A percentile compares a stretch with the other conserved stretches of the same genome.
Conservation (phyloP, 2,797 vertebrate species). For the Otolemur crassicaudatus region DNA sequence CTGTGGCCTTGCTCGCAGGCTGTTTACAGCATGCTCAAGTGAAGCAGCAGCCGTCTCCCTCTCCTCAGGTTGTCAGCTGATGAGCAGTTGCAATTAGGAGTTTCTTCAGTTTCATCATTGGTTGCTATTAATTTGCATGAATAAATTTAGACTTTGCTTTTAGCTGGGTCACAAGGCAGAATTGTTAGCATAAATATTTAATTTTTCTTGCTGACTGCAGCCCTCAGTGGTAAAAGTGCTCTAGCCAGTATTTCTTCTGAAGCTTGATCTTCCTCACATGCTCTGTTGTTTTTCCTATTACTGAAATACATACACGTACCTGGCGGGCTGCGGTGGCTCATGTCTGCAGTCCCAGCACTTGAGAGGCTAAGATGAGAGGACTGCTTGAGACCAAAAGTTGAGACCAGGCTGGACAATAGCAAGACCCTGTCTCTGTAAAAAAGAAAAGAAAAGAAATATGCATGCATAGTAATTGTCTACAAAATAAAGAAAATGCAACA, state of each 20-base stretch:
- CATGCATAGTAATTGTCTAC: background rate
- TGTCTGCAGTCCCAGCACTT: background rate
- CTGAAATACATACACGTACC: background rate
- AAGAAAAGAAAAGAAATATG: background rate
- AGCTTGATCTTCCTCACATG: conserved; percentile 44
- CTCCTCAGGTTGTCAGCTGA: conserved; percentile 30
- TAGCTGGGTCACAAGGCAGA: conserved; percentile 71
- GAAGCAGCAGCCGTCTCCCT: background rate
- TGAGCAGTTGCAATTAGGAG: conserved; percentile 37
- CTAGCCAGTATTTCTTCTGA: conserved; percentile 60
- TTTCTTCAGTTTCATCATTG: conserved; percentile 60
- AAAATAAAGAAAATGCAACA: background rate
- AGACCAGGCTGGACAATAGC: background rate
- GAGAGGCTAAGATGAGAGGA: background rate
- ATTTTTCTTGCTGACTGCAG: conserved; percentile 58
- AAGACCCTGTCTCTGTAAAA: background rate
- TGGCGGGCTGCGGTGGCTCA: fast-evolving
- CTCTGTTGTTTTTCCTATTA: background rate
- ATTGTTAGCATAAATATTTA: conserved; percentile 74
- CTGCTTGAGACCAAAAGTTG: background rate
- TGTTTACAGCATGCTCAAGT: background rate
- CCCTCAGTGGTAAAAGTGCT: conserved; percentile 47
- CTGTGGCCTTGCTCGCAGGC: background rate
- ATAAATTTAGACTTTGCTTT: conserved; percentile 74
- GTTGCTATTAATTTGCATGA: conserved; percentile 62